These are phyloP conservation scores for Linurgus olivaceus DNA, from an alignment of 2,797 vertebrate genomes.

Conservation along the genomic window DNA sequence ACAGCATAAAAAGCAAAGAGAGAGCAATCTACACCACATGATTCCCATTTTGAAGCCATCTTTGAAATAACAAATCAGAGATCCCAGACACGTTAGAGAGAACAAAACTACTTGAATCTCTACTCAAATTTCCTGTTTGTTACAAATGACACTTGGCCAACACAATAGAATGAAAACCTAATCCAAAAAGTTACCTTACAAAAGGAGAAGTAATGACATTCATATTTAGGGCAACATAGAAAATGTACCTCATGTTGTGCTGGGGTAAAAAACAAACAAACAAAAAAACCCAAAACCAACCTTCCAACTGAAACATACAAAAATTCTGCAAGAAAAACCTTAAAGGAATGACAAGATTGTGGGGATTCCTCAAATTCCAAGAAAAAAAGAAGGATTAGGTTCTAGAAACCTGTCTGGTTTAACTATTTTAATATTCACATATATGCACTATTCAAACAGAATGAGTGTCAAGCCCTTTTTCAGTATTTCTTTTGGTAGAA, in stretches of 20 bases:
- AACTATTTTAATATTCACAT: not conserved
- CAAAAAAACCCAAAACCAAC: accelerated
- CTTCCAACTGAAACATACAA: not conserved
- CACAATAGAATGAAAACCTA: not conserved
- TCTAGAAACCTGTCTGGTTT: not conserved
- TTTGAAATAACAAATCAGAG: slow-evolving; percentile 43
- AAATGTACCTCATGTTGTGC: not conserved
- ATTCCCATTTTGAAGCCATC: not conserved
- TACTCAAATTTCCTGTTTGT: not conserved
- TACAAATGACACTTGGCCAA: not conserved
- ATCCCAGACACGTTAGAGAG: slow-evolving; percentile 14
- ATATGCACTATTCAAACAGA: not conserved
- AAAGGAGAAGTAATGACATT: not conserved
- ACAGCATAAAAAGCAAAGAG: not conserved
- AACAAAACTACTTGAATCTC: slow-evolving; percentile 36
- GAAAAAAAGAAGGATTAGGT: not conserved
- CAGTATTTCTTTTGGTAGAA: not conserved
- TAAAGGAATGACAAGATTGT: not conserved
- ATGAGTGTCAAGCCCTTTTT: not conserved
- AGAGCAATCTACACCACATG: slow-evolving; percentile 1
- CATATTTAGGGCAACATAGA: not conserved
- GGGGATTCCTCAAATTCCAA: not conserved
- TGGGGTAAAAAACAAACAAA: not conserved
- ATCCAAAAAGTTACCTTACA: not conserved
- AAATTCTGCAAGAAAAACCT: not conserved